Percentiles rank a stretch among this genome's conserved stretches.
Conservation (phyloP, 2,113 vertebrate species). For the Mormoops blainvillei region DNA sequence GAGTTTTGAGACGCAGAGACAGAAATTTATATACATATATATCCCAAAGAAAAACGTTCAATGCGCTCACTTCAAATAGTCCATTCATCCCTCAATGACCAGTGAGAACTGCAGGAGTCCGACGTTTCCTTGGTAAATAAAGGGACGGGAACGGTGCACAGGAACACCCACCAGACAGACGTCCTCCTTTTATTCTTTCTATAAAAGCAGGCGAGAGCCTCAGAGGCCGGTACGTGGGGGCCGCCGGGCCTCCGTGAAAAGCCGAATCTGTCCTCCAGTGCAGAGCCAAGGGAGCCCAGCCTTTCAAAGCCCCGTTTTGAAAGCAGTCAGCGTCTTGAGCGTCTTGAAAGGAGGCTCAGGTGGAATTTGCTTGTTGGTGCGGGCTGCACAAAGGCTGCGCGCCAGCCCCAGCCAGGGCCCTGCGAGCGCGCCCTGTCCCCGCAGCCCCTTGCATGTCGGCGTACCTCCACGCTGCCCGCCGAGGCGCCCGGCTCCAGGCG, state of each 20-base stretch:
- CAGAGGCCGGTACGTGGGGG: conserved; percentile 5
- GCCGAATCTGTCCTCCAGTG: conserved; percentile 15
- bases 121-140: conserved; percentile 70
- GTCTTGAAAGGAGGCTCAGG: conserved; percentile 60
- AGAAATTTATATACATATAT: neutral
- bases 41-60: conserved; percentile 55
- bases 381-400: neutral
- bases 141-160: neutral
- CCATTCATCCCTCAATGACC: conserved; percentile 53
- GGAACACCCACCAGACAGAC: neutral
- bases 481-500: fast-evolving
- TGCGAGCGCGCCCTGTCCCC: neutral
- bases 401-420: neutral
- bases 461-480: too few relatives aligned
- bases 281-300: conserved; percentile 38
- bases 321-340: conserved; percentile 34
- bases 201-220: neutral
- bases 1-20: neutral
- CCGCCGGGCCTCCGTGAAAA: conserved; percentile 54
- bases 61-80: conserved; percentile 69
- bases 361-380: neutral
- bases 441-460: neutral
- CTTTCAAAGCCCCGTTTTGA: conserved; percentile 62
- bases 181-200: conserved; percentile 55
- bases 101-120: conserved; percentile 66